These are phyloP conservation scores for Gonioctena quinquepunctata DNA, from an alignment of 1,140 invertebrate genomes.

Conservation along the genomic window DNA sequence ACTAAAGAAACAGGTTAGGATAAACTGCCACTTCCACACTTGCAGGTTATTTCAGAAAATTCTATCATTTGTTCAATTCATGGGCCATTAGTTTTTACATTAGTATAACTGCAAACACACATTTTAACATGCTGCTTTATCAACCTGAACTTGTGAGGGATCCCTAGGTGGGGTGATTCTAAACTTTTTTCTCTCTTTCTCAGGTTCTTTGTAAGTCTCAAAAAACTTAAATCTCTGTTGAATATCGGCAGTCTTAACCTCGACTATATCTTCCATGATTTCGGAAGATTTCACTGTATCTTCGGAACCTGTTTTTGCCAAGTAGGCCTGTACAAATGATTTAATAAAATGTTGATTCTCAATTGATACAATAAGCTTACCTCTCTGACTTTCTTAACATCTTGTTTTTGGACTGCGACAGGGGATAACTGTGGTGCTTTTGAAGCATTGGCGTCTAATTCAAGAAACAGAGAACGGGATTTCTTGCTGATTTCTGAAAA, in stretches of 20 bases:
- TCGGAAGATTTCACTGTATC: conserved; percentile 69
- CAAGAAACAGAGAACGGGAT: conserved; percentile 81
- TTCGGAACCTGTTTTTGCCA: conserved; percentile 63
- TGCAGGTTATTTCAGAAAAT: too few species aligned
- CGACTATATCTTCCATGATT: conserved; percentile 73
- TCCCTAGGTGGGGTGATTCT: conserved; percentile 85
- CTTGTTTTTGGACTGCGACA: conserved; percentile 54
- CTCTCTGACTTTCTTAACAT: conserved; percentile 48
- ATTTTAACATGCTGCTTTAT: background rate
- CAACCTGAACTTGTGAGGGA: conserved; percentile 53
- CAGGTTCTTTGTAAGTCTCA: conserved; percentile 79
- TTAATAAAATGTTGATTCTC: background rate
- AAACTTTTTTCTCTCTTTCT: conserved; percentile 74
- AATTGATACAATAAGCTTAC: conserved; percentile 32
- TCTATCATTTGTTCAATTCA: too few species aligned
- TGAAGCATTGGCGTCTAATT: conserved; percentile 73
- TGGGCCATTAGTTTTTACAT: too few species aligned
- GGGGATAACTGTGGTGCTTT: conserved; percentile 56
- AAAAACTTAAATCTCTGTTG: conserved; percentile 88
- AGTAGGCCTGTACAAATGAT: conserved; percentile 56
- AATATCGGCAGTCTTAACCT: conserved; percentile 79
- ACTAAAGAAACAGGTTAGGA: too few species aligned
- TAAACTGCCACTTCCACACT: too few species aligned
- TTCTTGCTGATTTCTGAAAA: conserved; percentile 79
- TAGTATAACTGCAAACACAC: background rate